Percentiles rank a stretch among this genome's conserved stretches.
Evolutionary conservation across 2,113 vertebrate genomes (phyloP).

Genomic region (Pheucticus melanocephalus): DNA sequence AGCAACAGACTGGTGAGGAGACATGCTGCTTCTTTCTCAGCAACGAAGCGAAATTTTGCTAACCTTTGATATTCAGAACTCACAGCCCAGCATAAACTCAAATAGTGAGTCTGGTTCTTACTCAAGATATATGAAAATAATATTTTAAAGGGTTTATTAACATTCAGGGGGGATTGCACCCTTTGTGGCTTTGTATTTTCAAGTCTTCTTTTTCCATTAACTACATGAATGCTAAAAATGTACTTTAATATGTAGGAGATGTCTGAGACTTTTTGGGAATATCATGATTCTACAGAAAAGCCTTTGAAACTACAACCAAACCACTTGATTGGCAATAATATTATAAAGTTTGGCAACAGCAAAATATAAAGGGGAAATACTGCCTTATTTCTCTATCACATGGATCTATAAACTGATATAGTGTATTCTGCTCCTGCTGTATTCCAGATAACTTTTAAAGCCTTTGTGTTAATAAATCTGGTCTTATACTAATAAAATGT

Average conservation of each 20-base stretch:
- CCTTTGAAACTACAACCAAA: neutral
- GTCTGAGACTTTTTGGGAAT: neutral
- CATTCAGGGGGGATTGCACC: neutral
- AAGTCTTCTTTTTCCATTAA: neutral
- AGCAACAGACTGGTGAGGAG: neutral
- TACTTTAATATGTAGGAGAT: neutral
- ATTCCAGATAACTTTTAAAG: conserved; percentile 11
- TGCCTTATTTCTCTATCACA: neutral
- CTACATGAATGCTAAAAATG: neutral
- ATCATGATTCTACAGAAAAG: neutral
- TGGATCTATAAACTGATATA: neutral
- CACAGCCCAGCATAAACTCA: neutral
- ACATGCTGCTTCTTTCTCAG: neutral
- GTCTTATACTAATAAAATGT: neutral
- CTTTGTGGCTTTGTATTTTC: neutral
- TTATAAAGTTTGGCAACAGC: neutral
- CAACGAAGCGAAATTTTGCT: neutral
- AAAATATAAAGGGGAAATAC: neutral
- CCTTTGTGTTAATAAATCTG: conserved; percentile 6
- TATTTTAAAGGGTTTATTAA: neutral
- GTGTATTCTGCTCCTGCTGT: neutral
- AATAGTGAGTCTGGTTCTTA: neutral
- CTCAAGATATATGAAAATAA: neutral
- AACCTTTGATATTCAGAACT: neutral
- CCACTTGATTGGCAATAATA: neutral